Percentiles rank a stretch among this genome's conserved stretches.
These are phyloP conservation scores for Chloropsis cyanopogon DNA, from an alignment of 2,113 vertebrate species.

Conservation along the genomic window DNA sequence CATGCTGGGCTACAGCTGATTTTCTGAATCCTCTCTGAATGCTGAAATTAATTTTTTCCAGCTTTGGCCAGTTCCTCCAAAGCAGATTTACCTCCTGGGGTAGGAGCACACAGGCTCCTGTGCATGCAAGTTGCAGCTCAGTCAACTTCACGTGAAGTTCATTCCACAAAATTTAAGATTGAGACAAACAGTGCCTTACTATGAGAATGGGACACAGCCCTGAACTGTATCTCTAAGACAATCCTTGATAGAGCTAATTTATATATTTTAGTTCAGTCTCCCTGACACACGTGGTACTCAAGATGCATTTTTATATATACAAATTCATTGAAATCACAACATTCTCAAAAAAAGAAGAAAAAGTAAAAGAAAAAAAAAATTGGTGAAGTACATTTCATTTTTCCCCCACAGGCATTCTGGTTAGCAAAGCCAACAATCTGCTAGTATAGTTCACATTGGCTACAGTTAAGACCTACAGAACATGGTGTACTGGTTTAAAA, in stretches of 20 bases:
- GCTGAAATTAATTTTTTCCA: not conserved
- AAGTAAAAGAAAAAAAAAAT: too few species aligned
- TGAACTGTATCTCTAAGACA: not conserved
- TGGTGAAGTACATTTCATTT: not conserved
- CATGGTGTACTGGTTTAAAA: not conserved
- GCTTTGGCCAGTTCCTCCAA: not conserved
- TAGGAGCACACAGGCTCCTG: not conserved
- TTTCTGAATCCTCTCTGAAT: not conserved
- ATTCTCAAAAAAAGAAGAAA: not conserved
- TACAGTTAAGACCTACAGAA: not conserved
- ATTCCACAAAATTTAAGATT: not conserved
- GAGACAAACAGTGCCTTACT: not conserved
- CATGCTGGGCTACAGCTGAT: not conserved
- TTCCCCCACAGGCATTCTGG: not conserved
- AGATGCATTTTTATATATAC: not conserved
- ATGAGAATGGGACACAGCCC: not conserved
- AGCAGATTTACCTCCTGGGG: not conserved
- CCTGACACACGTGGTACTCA: not conserved
- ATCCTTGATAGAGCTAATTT: not conserved
- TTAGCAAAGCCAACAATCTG: not conserved
- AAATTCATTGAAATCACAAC: not conserved
- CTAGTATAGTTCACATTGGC: not conserved
- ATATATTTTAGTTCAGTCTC: not conserved
- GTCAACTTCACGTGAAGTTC: not conserved
- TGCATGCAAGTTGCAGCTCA: not conserved